These are phyloP conservation scores for Eulemur macaco DNA, from an alignment of 2,113 vertebrate genomes.

Conservation along the genomic window DNA sequence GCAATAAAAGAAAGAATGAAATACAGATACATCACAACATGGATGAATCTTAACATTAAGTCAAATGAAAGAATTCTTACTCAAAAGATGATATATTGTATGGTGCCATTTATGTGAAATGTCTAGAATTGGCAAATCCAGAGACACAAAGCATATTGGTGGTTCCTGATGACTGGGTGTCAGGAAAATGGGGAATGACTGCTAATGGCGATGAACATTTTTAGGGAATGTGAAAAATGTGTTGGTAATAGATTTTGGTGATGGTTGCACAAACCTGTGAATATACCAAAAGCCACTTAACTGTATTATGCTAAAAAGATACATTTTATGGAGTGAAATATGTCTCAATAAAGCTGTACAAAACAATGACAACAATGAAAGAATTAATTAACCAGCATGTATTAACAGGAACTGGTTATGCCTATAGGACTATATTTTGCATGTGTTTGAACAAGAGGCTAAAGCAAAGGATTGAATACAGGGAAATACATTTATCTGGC, in stretches of 20 bases:
- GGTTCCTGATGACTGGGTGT: neutral
- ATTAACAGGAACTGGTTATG: neutral
- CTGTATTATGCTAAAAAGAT: neutral
- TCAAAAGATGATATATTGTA: neutral
- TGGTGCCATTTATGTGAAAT: neutral
- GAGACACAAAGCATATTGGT: neutral
- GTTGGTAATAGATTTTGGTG: neutral
- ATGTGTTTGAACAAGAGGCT: neutral
- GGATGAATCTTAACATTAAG: neutral
- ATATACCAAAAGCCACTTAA: neutral
- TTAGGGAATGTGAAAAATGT: neutral
- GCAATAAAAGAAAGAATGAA: neutral
- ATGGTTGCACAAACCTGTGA: neutral
- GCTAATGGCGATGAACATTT: neutral
- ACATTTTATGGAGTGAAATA: neutral
- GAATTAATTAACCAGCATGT: neutral
- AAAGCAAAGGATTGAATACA: neutral
- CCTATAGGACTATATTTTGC: neutral
- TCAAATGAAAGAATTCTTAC: neutral
- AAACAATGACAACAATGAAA: neutral
- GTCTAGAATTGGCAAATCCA: neutral
- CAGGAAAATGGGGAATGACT: neutral
- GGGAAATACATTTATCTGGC: neutral
- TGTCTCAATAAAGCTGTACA: neutral
- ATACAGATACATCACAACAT: neutral